Evolutionary conservation across 2,113 vertebrate genomes (phyloP).

Genomic region (Chunga burmeisteri): DNA sequence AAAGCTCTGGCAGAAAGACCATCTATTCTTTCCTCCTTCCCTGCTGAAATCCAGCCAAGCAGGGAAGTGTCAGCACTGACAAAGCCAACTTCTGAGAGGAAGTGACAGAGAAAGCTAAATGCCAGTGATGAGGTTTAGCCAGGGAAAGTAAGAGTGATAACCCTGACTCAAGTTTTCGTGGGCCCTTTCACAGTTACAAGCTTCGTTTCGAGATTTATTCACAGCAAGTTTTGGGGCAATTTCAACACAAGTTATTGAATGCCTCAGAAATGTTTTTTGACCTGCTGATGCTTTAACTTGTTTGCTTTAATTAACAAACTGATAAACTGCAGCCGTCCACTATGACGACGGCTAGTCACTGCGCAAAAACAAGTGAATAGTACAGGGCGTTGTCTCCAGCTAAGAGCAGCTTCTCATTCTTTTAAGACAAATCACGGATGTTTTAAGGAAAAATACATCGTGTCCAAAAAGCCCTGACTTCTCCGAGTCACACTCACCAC

Average conservation of each 20-base stretch:
- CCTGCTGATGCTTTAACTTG: background rate
- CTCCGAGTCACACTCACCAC: slow-evolving; percentile 76
- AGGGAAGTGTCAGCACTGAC: slow-evolving; percentile 2
- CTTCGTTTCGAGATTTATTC: background rate
- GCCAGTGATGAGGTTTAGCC: background rate
- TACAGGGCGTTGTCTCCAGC: slow-evolving; percentile 38
- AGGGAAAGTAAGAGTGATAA: background rate
- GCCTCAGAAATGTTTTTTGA: background rate
- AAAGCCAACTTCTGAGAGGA: background rate
- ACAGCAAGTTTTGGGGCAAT: background rate
- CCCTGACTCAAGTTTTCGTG: background rate
- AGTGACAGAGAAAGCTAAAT: background rate
- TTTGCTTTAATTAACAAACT: background rate
- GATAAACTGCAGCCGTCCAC: background rate
- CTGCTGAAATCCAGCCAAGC: slow-evolving; percentile 26
- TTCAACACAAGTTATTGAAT: background rate
- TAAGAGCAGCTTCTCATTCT: background rate
- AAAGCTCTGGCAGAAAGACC: slow-evolving; percentile 28
- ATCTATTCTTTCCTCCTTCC: slow-evolving; percentile 19
- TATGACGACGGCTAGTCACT: background rate
- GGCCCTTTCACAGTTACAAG: background rate
- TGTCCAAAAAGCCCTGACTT: background rate
- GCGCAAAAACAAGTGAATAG: background rate
- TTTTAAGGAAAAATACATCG: background rate
- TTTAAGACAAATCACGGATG: slow-evolving; percentile 27